phyloP scores from a whole-genome alignment of 2,113 vertebrate genomes.

The Colistium nudipinnis region DNA sequence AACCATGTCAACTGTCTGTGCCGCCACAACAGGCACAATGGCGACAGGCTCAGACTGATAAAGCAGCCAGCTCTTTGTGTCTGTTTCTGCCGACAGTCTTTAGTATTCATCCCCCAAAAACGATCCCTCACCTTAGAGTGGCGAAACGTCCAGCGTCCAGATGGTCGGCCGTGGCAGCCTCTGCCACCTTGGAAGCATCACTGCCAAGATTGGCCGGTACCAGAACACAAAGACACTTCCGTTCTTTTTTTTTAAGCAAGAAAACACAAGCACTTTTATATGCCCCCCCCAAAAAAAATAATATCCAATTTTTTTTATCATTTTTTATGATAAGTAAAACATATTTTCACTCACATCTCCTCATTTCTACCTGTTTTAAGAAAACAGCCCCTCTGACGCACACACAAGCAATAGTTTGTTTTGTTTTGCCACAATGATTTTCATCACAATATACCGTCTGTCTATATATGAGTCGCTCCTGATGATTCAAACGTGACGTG shows the following conservation, averaged over 20 bases:
- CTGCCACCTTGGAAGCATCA: slow-evolving; percentile 20
- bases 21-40: slow-evolving; percentile 13
- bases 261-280: not conserved
- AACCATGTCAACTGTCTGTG: not conserved
- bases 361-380: slow-evolving; percentile 4
- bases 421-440: slow-evolving; percentile 50
- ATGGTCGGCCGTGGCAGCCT: slow-evolving; percentile 32
- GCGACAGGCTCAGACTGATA: not conserved
- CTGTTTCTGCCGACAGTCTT: slow-evolving; percentile 34
- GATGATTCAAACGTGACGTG: slow-evolving; percentile 9
- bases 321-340: too few species aligned
- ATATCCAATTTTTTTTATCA: too few species aligned
- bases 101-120: slow-evolving; percentile 37
- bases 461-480: not conserved
- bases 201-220: slow-evolving; percentile 15
- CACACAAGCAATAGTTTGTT: slow-evolving; percentile 45
- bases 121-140: slow-evolving; percentile 32
- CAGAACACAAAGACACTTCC: not conserved
- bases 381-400: slow-evolving; percentile 13
- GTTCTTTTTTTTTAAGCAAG: slow-evolving; percentile 5
- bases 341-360: not conserved
- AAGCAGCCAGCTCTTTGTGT: slow-evolving; percentile 7
- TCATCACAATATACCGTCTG: not conserved
- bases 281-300: not conserved
- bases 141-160: slow-evolving; percentile 32